Conservation (phyloP, 2,797 vertebrate genomes). For the Myoxocephalus aenaeus region DNA sequence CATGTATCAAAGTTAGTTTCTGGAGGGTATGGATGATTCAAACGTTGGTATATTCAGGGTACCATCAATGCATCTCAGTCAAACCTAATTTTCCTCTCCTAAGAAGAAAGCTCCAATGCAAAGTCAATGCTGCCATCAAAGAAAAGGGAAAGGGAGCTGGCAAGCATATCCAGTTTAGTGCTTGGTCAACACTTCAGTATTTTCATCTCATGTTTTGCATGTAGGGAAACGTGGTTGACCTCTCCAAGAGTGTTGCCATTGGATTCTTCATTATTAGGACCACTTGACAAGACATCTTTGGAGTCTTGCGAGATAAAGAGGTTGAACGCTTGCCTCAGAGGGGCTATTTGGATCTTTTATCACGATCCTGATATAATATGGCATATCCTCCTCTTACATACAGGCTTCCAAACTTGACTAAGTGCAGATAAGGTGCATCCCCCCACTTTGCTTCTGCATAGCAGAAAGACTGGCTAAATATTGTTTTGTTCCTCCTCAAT, state of each 20-base stretch:
- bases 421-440: slow-evolving; percentile 13
- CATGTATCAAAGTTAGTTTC: not conserved
- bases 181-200: not conserved
- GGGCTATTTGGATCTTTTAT: slow-evolving; percentile 21
- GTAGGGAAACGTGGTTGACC: not conserved
- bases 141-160: no score
- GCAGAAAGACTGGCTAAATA: not conserved
- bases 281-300: slow-evolving; percentile 10
- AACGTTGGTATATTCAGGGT: not conserved
- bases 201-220: not conserved
- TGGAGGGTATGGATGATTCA: not conserved
- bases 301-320: slow-evolving; percentile 9
- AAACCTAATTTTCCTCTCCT: slow-evolving; percentile 12
- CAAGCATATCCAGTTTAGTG: not conserved
- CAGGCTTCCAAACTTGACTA: slow-evolving; percentile 2
- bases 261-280: not conserved
- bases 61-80: slow-evolving; percentile 4
- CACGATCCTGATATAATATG: slow-evolving; percentile 50
- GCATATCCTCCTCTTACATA: slow-evolving; percentile 32
- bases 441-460: not conserved
- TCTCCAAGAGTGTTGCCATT: not conserved
- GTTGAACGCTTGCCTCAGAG: not conserved
- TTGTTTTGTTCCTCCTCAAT: not conserved
- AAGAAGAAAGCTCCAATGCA: not conserved
- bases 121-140: no score